Percentiles rank a stretch among this genome's conserved stretches.
These are phyloP conservation scores for Aromia moschata DNA, from an alignment of 2,888 invertebrate species.

Conservation along the genomic window DNA sequence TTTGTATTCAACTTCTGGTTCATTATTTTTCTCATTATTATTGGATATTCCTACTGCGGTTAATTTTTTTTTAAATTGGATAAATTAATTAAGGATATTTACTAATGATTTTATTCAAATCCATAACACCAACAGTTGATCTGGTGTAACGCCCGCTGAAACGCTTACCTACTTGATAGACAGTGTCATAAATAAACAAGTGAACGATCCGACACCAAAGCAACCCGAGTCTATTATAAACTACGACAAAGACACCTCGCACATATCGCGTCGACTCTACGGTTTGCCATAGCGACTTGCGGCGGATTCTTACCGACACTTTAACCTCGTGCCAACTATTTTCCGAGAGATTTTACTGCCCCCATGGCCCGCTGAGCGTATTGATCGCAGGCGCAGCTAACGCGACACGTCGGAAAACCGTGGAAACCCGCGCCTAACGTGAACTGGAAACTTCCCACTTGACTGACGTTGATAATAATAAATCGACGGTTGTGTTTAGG, in stretches of 20 bases:
- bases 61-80: too few species aligned
- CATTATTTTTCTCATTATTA: too few species aligned
- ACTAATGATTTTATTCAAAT: too few species aligned
- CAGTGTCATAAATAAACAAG: not conserved
- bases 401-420: conserved; percentile 7
- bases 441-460: not conserved
- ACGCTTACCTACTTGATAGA: not conserved
- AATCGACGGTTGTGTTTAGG: not conserved
- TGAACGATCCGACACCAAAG: conserved; percentile 2
- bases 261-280: too few species aligned
- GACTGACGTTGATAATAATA: not conserved
- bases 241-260: not conserved
- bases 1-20: too few species aligned
- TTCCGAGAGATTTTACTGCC: conserved; percentile 38
- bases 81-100: too few species aligned
- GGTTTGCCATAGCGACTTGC: too few species aligned
- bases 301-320: too few species aligned
- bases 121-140: too few species aligned
- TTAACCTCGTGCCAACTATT: conserved; percentile 28
- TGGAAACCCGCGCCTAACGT: not conserved
- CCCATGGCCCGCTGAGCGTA: conserved; percentile 46
- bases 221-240: not conserved
- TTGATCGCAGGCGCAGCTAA: conserved; percentile 47
- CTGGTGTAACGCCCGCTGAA: too few species aligned
- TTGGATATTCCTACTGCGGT: too few species aligned